These are phyloP conservation scores for Embidobia sp. DNA, from an alignment of 2,888 invertebrate genomes.

Conservation along the genomic window DNA sequence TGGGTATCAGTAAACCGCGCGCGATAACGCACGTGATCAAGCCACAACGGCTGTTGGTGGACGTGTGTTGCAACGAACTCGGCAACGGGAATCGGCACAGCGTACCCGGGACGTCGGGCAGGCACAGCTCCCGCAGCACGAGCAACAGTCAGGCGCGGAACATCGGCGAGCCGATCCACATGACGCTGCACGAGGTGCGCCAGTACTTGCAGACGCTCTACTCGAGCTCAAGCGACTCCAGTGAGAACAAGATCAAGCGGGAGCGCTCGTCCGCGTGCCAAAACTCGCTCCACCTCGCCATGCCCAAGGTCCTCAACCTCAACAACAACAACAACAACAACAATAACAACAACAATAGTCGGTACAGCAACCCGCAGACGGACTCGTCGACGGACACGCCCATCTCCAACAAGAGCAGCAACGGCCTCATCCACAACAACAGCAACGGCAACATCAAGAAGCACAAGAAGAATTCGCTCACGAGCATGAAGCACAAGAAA, in stretches of 20 bases:
- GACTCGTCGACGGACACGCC: constrained; percentile 79
- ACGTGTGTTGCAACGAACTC: constrained; percentile 69
- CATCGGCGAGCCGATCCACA: constrained; percentile 89
- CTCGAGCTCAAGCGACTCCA: constrained; percentile 88
- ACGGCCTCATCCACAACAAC: constrained; percentile 82
- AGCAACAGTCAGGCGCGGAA: constrained; percentile 84
- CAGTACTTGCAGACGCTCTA: constrained; percentile 92
- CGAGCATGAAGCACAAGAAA: constrained; percentile 84
- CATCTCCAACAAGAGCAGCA: constrained; percentile 81
- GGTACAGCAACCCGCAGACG: constrained; percentile 80
- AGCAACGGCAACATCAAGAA: constrained; percentile 84
- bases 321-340: constrained; percentile 81
- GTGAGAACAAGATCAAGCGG: constrained; percentile 82
- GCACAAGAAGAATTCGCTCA: constrained; percentile 84
- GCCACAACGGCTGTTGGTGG: constrained; percentile 78
- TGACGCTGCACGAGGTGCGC: constrained; percentile 92
- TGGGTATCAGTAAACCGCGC: constrained; percentile 78
- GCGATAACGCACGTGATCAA: constrained; percentile 79
- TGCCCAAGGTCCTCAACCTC: constrained; percentile 79
- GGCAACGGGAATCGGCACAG: constrained; percentile 85
- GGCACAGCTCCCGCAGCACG: constrained; percentile 70
- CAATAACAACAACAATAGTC: constrained; percentile 80
- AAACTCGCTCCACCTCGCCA: constrained; percentile 74
- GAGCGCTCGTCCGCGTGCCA: constrained; percentile 72
- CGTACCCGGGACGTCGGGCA: constrained; percentile 85